Base-by-base conservation (phyloP, 2,113 vertebrate genomes). In the Amazona guildingii region DNA sequence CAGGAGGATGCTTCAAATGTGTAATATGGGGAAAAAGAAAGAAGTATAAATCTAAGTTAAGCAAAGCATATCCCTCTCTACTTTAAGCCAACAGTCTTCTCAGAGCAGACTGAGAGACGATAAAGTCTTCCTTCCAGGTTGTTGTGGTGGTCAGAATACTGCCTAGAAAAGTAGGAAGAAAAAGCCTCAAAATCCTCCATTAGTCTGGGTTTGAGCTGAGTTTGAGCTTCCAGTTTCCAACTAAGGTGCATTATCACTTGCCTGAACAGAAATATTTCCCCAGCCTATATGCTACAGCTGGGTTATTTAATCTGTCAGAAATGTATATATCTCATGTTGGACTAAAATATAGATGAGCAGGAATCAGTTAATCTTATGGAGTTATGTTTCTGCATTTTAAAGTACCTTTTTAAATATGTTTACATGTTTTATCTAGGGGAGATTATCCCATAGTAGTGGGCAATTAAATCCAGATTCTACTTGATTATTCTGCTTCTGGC, bases 391-490 rank as follows among this genome's bases (percentile, higher is more conserved):
- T 61, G 39, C 11, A 68, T 68, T 86, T 75, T 48, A 55, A 15
- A 51, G 4, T 12, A 17, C 39, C 10, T 76, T 94, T 92, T 67
- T 35, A 35, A 35, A 51, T 61, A 77, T 19, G 10, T 54, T 95
- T 64, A 46, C 21, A 15, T 8, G 6, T 62, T 72, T 64, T 79
- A 37, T 79, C 39, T 49, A 39, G 7, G 11, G 14, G 15, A 89
- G 3, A 72, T 6, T 33, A 62, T 43, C 11, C 25, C 4, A 39
- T 35, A 75, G 28, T 27, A 51, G 5, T 28, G 37, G 27, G 6
- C n/a, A 94, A 90, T 90, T 92, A 88, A 94, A 74, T 88, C 27
- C n/a, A 64, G 16, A 86, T 83, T 90, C 67, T 73, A 20, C 35
- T 78, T 92, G 63, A 90, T 92, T 80, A 64, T 86, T 90, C 75